Evolutionary conservation across 2,797 vertebrate genomes (phyloP).

Genomic region (Mormyrops boulengeri): DNA sequence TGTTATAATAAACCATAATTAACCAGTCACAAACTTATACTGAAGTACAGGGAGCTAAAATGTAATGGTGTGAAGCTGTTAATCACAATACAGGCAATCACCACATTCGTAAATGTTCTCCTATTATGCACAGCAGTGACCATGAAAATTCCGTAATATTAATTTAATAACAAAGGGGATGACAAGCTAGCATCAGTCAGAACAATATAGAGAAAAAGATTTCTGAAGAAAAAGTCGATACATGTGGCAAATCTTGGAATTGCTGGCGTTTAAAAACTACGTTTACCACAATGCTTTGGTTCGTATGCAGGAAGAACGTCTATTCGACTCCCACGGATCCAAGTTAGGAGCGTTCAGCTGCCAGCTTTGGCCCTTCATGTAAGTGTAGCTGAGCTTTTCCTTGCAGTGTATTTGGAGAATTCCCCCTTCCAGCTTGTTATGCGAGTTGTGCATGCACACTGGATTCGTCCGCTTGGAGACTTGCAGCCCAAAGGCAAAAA

Average conservation of each 20-base stretch:
- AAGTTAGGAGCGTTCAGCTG: constrained; percentile 66
- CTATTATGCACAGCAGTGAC: not conserved
- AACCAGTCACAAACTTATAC: not conserved
- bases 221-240: not conserved
- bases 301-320: constrained; percentile 61
- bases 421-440: constrained; percentile 52
- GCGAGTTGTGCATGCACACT: constrained; percentile 65
- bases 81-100: not conserved
- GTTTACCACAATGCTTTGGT: constrained; percentile 55
- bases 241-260: not conserved
- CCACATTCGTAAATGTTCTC: not conserved
- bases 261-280: constrained; percentile 48
- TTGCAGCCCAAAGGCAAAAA: constrained; percentile 62
- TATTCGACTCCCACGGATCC: constrained; percentile 61
- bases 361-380: constrained; percentile 91
- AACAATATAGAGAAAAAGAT: not conserved
- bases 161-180: not conserved
- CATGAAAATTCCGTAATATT: not conserved
- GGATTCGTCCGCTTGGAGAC: constrained; percentile 60
- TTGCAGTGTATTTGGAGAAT: constrained; percentile 57
- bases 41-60: not conserved
- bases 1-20: not conserved
- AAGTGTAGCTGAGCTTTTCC: constrained; percentile 76
- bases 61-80: not conserved
- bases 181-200: not conserved